These are phyloP conservation scores for Chymomyza fuscimana DNA, from an alignment of 2,888 invertebrate species.

Conservation along the genomic window DNA sequence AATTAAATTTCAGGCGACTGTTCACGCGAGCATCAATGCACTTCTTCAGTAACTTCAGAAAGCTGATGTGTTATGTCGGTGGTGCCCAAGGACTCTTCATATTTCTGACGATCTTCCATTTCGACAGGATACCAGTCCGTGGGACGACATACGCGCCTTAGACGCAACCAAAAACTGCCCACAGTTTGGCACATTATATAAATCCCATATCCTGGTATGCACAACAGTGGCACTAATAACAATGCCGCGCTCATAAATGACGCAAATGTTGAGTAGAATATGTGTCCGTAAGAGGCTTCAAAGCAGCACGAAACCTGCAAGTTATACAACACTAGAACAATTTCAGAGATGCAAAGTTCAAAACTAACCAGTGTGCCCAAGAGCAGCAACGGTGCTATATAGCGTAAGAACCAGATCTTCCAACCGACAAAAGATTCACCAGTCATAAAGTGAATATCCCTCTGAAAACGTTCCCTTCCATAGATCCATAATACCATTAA, in stretches of 20 bases:
- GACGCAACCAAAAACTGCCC: slow-evolving; percentile 63
- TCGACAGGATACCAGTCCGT: slow-evolving; percentile 78
- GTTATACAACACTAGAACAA: background rate
- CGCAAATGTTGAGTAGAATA: slow-evolving; percentile 15
- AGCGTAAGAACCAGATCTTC: slow-evolving; percentile 73
- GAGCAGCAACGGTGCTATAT: slow-evolving; percentile 72
- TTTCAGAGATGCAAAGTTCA: background rate
- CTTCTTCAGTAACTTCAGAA: slow-evolving; percentile 64
- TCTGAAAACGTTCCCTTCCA: slow-evolving; percentile 84
- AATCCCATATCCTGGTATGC: slow-evolving; percentile 72
- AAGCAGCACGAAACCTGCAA: slow-evolving; percentile 40
- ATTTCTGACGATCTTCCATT: slow-evolving; percentile 68
- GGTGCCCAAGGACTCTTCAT: slow-evolving; percentile 71
- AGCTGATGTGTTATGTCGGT: slow-evolving; percentile 75
- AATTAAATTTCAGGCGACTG: too few relatives aligned
- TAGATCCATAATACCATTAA: slow-evolving; percentile 91
- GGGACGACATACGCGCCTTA: slow-evolving; percentile 70
- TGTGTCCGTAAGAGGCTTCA: slow-evolving; percentile 36
- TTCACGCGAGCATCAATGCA: background rate
- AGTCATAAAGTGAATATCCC: slow-evolving; percentile 89
- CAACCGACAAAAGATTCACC: slow-evolving; percentile 82
- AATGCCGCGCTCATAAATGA: slow-evolving; percentile 17
- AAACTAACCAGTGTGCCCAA: slow-evolving; percentile 53
- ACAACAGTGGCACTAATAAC: slow-evolving; percentile 55
- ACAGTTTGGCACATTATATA: slow-evolving; percentile 61